A percentile compares a stretch with the other conserved stretches of the same genome.
Evolutionary conservation across 2,113 vertebrate genomes (phyloP).

Genomic region (Clarias gariepinus): DNA sequence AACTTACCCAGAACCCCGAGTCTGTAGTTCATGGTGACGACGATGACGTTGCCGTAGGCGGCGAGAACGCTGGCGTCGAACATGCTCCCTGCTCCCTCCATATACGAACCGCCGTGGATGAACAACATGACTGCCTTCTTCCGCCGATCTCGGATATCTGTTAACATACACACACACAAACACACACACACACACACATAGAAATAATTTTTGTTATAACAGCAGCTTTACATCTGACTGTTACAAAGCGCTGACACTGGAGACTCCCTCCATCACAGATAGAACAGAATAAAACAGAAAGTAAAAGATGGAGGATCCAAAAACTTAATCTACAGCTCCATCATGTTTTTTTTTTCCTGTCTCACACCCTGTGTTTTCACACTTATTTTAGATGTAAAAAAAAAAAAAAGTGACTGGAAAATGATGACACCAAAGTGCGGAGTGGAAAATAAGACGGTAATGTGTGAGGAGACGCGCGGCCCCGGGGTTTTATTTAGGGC

Average conservation of each 20-base stretch:
- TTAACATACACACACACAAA: conserved; percentile 41
- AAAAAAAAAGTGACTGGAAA: background rate
- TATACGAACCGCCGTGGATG: conserved; percentile 89
- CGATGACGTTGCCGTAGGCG: conserved; percentile 88
- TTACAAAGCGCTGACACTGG: background rate
- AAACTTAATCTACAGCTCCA: background rate
- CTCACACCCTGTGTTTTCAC: background rate
- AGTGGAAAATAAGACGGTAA: background rate
- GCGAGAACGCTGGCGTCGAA: conserved; percentile 90
- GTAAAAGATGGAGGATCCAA: too few species aligned
- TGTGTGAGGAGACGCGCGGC: background rate
- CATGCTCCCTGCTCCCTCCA: conserved; percentile 92
- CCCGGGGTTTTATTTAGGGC: background rate
- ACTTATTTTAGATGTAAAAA: background rate
- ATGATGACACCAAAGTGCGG: background rate
- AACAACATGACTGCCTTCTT: conserved; percentile 93
- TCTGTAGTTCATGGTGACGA: conserved; percentile 92
- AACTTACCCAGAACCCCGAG: conserved; percentile 89
- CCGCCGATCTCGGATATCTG: conserved; percentile 89
- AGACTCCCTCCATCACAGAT: background rate
- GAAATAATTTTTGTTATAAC: background rate
- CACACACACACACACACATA: conserved; percentile 45
- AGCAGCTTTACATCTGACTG: background rate
- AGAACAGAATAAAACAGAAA: too few species aligned
- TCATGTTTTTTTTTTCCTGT: background rate